phyloP scores from a whole-genome alignment of 2,888 invertebrate species.

The Dolichopus griseipennis region DNA sequence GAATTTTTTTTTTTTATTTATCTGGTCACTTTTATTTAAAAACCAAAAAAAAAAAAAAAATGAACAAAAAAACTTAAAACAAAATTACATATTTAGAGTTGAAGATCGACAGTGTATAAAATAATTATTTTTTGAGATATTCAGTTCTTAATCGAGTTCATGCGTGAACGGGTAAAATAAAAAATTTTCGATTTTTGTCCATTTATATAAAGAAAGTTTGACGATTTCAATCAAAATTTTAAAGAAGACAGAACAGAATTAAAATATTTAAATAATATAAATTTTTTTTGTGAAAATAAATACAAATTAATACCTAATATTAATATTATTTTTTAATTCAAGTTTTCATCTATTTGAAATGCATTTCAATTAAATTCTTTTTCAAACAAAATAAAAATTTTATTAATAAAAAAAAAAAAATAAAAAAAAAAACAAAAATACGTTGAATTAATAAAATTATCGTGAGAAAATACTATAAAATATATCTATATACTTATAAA shows the following conservation, averaged over 20 bases:
- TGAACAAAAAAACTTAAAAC: not conserved
- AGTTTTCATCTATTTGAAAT: no score
- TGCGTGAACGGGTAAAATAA: slow-evolving; percentile 1
- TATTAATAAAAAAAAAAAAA: not conserved
- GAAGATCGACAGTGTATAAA: not conserved
- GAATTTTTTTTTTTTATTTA: not conserved
- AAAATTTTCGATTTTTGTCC: no score
- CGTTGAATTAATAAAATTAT: not conserved
- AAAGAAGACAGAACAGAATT: no score
- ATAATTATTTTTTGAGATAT: not conserved
- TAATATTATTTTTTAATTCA: no score
- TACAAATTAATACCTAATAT: no score
- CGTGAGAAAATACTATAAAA: not conserved
- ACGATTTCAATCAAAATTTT: not conserved
- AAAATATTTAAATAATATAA: no score
- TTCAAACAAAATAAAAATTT: not conserved
- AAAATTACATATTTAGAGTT: not conserved
- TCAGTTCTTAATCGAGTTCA: not conserved
- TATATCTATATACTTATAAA: not conserved
- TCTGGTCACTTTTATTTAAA: not conserved
- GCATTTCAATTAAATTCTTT: no score
- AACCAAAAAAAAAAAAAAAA: no score
- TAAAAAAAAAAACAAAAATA: not conserved
- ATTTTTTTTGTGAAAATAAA: no score
- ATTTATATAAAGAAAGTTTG: not conserved